Conservation (phyloP, 35 echinoderm and acorn worm species). For the Apostichopus japonicus region DNA sequence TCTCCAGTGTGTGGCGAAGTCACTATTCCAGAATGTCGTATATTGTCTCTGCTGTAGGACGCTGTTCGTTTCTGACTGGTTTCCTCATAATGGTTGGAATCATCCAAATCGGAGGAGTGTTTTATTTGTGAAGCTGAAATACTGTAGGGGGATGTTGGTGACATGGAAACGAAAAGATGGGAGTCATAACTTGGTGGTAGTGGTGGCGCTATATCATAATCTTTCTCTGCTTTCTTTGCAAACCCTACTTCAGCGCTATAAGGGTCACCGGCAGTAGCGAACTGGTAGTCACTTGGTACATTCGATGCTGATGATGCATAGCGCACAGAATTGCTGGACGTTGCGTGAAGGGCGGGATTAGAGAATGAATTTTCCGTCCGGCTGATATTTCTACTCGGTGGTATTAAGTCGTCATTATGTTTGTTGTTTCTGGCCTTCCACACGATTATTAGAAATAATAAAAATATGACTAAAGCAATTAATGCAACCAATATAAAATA, state of each 20-base stretch:
- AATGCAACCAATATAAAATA: conserved; percentile 24
- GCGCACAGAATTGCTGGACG: background rate
- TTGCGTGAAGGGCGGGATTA: background rate
- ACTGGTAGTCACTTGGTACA: background rate
- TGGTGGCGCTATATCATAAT: background rate
- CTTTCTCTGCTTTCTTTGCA: background rate
- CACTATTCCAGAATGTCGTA: background rate
- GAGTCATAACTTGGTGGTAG: conserved; percentile 3
- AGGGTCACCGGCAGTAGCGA: background rate
- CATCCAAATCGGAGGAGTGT: background rate
- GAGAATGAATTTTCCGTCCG: background rate
- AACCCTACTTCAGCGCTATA: background rate
- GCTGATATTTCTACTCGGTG: background rate
- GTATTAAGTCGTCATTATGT: background rate
- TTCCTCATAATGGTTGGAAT: background rate
- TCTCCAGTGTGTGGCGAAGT: background rate
- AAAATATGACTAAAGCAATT: background rate
- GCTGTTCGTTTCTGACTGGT: background rate
- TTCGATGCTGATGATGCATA: background rate
- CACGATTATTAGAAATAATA: background rate
- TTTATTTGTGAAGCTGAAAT: background rate
- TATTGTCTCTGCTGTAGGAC: background rate
- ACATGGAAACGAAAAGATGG: background rate
- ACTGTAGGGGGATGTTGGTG: background rate
- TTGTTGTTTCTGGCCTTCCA: background rate